phyloP scores from a whole-genome alignment of 2,888 invertebrate species.

The Tachina grossa region DNA sequence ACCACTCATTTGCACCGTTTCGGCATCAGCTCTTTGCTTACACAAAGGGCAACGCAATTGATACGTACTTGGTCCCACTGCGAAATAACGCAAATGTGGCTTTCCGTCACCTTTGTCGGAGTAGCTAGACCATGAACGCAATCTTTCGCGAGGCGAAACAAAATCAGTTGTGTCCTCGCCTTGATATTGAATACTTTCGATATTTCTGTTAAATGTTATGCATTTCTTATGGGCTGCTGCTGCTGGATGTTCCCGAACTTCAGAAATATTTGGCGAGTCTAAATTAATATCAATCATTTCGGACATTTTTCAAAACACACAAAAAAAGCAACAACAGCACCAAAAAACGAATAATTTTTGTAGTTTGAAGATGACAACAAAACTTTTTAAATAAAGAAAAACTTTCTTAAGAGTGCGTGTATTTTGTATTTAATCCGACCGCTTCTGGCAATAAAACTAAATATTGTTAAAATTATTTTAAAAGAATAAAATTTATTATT shows the following conservation, averaged over 20 bases:
- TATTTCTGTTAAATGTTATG: constrained; percentile 55
- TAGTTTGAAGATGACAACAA: not conserved
- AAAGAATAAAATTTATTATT: constrained; percentile 1
- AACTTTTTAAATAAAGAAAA: not conserved
- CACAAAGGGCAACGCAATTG: constrained; percentile 79
- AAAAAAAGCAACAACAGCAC: too few relatives aligned
- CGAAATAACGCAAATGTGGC: constrained; percentile 78
- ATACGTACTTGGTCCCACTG: constrained; percentile 79
- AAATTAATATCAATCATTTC: constrained; percentile 77
- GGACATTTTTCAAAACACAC: constrained; percentile 53
- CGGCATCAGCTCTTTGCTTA: constrained; percentile 76
- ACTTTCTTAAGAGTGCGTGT: constrained; percentile 19
- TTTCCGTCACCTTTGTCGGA: constrained; percentile 73
- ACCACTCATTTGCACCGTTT: constrained; percentile 78
- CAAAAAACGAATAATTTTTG: not conserved
- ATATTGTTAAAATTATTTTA: constrained; percentile 1
- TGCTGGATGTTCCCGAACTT: constrained; percentile 19
- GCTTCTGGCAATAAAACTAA: constrained; percentile 53
- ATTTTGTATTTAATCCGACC: constrained; percentile 48
- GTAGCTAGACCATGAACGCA: constrained; percentile 39
- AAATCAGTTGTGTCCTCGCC: constrained; percentile 44
- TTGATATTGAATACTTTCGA: constrained; percentile 48
- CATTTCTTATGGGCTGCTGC: constrained; percentile 31
- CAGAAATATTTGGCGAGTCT: constrained; percentile 73
- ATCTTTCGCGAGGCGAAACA: not conserved